Evolutionary conservation across 2,797 vertebrate species (phyloP).

Genomic region (Poecilia picta): DNA sequence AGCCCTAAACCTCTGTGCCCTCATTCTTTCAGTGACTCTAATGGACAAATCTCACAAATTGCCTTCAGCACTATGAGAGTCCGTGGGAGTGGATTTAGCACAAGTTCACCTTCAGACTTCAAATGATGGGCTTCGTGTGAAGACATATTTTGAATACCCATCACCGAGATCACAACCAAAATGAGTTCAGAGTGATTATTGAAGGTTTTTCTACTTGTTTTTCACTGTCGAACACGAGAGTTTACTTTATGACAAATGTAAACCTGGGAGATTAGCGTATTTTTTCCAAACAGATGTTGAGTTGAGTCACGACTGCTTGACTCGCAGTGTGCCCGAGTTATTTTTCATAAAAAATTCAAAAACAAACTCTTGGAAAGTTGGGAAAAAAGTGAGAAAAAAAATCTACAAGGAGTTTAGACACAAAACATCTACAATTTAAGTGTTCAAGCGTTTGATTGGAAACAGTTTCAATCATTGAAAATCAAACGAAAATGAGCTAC

Average conservation of each 20-base stretch:
- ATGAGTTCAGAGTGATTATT: background rate
- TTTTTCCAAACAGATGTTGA: background rate
- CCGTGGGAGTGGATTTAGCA: background rate
- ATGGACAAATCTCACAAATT: slow-evolving; percentile 42
- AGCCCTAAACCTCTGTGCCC: slow-evolving; percentile 22
- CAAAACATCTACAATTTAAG: background rate
- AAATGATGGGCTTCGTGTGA: slow-evolving; percentile 6
- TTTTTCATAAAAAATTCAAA: background rate
- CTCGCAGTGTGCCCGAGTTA: background rate
- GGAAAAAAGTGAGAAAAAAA: background rate
- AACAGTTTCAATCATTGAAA: background rate
- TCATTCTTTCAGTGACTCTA: slow-evolving; percentile 39
- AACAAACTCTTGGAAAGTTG: background rate
- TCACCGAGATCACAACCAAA: background rate
- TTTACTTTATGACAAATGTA: background rate
- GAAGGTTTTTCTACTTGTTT: background rate
- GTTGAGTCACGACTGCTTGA: background rate
- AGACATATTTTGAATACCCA: background rate
- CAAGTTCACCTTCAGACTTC: slow-evolving; percentile 17
- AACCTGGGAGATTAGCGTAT: background rate
- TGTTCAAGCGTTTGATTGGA: background rate
- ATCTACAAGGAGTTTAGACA: background rate
- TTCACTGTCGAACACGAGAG: background rate
- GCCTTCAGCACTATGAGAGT: slow-evolving; percentile 7
- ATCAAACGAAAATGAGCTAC: background rate